Base-by-base conservation (phyloP, 1,140 invertebrate genomes). In the Cardiocondyla obscurior region DNA sequence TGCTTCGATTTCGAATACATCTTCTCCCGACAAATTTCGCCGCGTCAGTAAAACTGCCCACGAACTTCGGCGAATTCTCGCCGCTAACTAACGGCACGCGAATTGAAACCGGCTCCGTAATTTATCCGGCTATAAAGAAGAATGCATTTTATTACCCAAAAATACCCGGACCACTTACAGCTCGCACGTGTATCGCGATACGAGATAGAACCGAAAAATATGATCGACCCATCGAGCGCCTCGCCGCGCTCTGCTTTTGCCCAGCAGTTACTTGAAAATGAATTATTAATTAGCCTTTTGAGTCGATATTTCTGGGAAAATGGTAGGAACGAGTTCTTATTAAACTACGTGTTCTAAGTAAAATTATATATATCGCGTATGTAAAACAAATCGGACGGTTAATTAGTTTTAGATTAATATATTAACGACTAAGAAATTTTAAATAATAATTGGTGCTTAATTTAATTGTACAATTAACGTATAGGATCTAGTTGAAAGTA, bases 101-200 rank as follows among this genome's bases (percentile, higher is more conserved):
- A 76, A 76, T 72, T 46, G 46, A 51, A 67, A 83, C 85, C 62
- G 69, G 82, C 69, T 70, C 49, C 76, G 64, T 72, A 85, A 82
- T 73, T 42, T 70, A 67, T 64, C 72, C 79, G 55, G 25, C 33
- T 83, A 55, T 70, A 28, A 69, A 67, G 70, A 70, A 76, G 64
- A 85, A 85, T 76, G 81, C 55, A 14, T 86, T 85, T 85, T 73
- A 77, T 74, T 64, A 51, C 46, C 39, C 39, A 64, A 42, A 19
- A 62, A 5, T 33, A 58, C 51, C n/a, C 16, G 39, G 53, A 81
- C 69, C 46, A 7, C 22, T 7, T 44, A 3, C 2, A 19, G 0
- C n/a, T n/a, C n/a, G 10, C 10, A 55, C 28, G n/a, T 16, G 6
- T 6, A 19, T 74, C 25, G 25, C 30, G 25, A 44, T 64, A 5